These are phyloP conservation scores for Schizothorax lantsangensis DNA, from an alignment of 2,797 vertebrate genomes.

Conservation along the genomic window DNA sequence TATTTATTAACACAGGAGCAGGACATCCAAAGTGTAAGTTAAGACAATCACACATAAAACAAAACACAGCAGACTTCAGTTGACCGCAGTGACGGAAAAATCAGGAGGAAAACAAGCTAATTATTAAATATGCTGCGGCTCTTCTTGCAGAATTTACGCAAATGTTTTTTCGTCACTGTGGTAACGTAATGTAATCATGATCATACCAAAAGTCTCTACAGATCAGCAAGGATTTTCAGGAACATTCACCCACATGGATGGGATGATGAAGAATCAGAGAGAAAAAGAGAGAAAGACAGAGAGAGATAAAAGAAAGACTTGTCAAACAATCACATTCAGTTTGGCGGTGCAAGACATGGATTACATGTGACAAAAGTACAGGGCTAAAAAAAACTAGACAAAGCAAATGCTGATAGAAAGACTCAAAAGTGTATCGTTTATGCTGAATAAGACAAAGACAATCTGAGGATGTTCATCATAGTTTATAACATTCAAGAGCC, in stretches of 20 bases:
- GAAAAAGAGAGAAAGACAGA: constrained; percentile 69
- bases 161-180: constrained; percentile 77
- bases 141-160: not conserved
- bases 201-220: constrained; percentile 95
- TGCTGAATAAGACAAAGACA: not conserved
- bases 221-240: constrained; percentile 90
- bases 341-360: constrained; percentile 50
- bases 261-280: constrained; percentile 81
- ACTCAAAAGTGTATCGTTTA: not conserved
- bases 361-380: constrained; percentile 47
- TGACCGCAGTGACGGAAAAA: constrained; percentile 86
- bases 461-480: not conserved
- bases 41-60: constrained; percentile 79
- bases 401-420: constrained; percentile 11
- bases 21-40: constrained; percentile 68
- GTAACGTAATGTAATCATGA: constrained; percentile 81
- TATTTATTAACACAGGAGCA: constrained; percentile 65
- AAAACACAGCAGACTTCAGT: constrained; percentile 78
- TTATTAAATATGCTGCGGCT: not conserved
- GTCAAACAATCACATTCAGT: constrained; percentile 56
- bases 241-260: constrained; percentile 92
- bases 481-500: not conserved
- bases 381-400: constrained; percentile 2
- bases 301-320: constrained; percentile 58
- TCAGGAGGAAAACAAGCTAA: not conserved